Percentiles rank a stretch among this genome's conserved stretches.
Evolutionary conservation across 2,888 invertebrate species (phyloP).

Genomic region (Heliconius cydno): DNA sequence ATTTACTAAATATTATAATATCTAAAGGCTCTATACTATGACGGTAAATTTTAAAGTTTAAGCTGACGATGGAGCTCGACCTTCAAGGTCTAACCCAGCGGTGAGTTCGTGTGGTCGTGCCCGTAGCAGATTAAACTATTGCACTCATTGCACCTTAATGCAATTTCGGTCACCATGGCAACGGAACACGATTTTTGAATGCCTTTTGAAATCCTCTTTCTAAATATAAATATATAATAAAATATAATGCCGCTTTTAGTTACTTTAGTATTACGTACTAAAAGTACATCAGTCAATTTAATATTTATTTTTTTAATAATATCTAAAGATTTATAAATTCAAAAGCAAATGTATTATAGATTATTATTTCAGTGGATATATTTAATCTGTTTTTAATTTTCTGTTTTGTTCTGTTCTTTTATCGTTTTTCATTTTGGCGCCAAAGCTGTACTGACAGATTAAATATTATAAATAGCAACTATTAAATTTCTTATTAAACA

Average conservation of each 20-base stretch:
- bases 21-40: background rate
- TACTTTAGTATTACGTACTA: background rate
- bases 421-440: too few species aligned
- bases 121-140: conserved; percentile 74
- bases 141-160: conserved; percentile 60
- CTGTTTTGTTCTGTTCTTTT: too few species aligned
- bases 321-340: too few species aligned
- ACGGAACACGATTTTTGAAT: conserved; percentile 66
- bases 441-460: too few species aligned
- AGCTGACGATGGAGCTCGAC: conserved; percentile 51
- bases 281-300: background rate
- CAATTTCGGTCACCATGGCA: conserved; percentile 73
- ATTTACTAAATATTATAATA: background rate
- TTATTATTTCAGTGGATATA: too few species aligned
- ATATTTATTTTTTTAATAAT: too few species aligned
- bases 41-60: conserved; percentile 3
- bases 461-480: too few species aligned
- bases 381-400: too few species aligned
- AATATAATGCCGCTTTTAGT: too few species aligned
- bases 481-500: too few species aligned
- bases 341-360: too few species aligned
- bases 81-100: conserved; percentile 68
- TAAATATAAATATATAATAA: background rate
- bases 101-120: conserved; percentile 69
- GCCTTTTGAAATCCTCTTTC: conserved; percentile 5